Evolutionary conservation across 53 echinoderm and acorn worm genomes (phyloP).

Genomic region (Stichopus horrens): DNA sequence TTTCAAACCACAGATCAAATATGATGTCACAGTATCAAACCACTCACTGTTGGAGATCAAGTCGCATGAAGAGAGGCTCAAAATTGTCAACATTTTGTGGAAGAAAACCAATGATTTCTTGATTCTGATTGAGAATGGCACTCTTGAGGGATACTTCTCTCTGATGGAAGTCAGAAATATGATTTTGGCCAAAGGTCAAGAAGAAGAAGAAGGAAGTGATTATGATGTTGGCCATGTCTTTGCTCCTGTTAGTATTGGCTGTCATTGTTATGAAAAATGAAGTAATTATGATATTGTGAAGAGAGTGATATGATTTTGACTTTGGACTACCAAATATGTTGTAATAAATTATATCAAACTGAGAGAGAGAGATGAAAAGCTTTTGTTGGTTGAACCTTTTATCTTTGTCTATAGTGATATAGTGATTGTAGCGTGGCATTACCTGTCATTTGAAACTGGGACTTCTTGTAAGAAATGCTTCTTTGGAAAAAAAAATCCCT

Average conservation of each 20-base stretch:
- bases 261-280: too few species aligned
- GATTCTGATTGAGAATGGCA: slow-evolving; percentile 86
- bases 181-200: slow-evolving; percentile 45
- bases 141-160: slow-evolving; percentile 74
- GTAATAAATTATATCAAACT: too few species aligned
- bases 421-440: too few species aligned
- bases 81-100: slow-evolving; percentile 71
- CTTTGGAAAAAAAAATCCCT: too few species aligned
- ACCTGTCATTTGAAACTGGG: too few species aligned
- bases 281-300: too few species aligned
- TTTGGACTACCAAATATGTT: too few species aligned
- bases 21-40: slow-evolving; percentile 75
- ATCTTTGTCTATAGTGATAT: too few species aligned
- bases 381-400: too few species aligned
- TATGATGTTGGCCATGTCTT: slow-evolving; percentile 69
- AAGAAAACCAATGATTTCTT: slow-evolving; percentile 75
- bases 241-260: slow-evolving; percentile 79
- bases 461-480: too few species aligned
- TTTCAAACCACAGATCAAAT: slow-evolving; percentile 57
- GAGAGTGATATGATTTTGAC: too few species aligned
- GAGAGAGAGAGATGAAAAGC: too few species aligned
- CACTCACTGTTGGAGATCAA: slow-evolving; percentile 78
- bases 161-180: slow-evolving; percentile 82
- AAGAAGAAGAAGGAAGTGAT: background rate
- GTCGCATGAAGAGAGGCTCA: slow-evolving; percentile 69